Percentiles rank a stretch among this genome's conserved stretches.
Conservation (phyloP, 2,113 vertebrate species). For the Saccopteryx leptura region DNA sequence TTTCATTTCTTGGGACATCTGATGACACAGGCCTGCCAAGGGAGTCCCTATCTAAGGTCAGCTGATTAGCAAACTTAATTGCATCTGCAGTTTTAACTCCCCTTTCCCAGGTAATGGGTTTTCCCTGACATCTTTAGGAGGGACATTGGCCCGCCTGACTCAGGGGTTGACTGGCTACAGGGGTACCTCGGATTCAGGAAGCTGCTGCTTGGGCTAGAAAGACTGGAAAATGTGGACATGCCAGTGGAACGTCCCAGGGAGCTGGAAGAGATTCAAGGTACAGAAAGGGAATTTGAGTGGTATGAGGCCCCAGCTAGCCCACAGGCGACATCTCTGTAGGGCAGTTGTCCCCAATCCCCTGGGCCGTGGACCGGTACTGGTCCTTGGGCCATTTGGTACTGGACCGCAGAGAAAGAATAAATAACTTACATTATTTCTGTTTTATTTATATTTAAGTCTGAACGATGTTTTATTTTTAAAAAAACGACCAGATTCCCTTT, state of each 20-base stretch:
- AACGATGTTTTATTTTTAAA: too few relatives aligned
- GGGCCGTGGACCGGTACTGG: too few relatives aligned
- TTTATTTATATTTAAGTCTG: too few relatives aligned
- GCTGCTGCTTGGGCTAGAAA: too few relatives aligned
- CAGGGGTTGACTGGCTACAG: accelerated
- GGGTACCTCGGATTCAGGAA: background rate
- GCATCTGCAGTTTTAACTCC: background rate
- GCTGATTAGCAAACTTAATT: background rate
- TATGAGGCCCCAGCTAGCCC: background rate
- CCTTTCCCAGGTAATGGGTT: background rate
- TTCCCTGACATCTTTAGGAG: accelerated
- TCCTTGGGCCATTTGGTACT: too few relatives aligned
- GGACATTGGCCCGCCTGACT: accelerated
- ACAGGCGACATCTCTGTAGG: background rate
- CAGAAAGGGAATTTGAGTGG: background rate
- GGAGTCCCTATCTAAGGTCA: background rate
- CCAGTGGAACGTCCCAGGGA: background rate
- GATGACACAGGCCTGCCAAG: background rate
- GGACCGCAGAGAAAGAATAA: too few relatives aligned
- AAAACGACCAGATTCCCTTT: too few relatives aligned
- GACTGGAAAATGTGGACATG: background rate
- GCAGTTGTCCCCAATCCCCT: too few relatives aligned
- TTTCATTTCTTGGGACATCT: background rate
- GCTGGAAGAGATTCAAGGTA: background rate
- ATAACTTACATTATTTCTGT: too few relatives aligned